Evolutionary conservation across 2,888 invertebrate species (phyloP).

Genomic region (Catocala sponsa): DNA sequence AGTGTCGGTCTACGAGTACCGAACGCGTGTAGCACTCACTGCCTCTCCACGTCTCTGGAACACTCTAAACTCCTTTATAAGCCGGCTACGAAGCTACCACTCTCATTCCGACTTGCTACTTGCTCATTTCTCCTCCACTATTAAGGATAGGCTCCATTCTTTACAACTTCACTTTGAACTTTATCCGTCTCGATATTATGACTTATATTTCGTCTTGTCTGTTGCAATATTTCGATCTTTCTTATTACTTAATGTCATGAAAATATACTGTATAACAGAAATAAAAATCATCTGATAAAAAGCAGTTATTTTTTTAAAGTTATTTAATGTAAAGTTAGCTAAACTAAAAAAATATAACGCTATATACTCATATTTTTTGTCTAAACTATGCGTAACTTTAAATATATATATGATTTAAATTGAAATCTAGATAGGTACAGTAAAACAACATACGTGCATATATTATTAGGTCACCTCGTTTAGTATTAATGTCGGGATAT

Average conservation of each 20-base stretch:
- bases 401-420: conserved; percentile 13
- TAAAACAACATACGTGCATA: conserved; percentile 18
- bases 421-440: conserved; percentile 15
- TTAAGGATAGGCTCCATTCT: conserved; percentile 46
- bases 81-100: conserved; percentile 52
- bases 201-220: conserved; percentile 38
- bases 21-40: conserved; percentile 57
- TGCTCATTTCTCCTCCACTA: conserved; percentile 48
- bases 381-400: no score
- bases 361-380: no score
- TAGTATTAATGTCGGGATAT: conserved; percentile 49
- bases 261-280: background rate
- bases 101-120: conserved; percentile 55
- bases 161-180: conserved; percentile 50
- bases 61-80: conserved; percentile 69
- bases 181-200: conserved; percentile 51
- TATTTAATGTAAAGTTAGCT: no score
- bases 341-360: no score
- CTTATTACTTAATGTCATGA: background rate
- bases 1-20: conserved; percentile 38
- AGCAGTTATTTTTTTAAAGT: no score
- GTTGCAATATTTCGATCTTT: conserved; percentile 28
- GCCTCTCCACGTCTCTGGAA: conserved; percentile 50
- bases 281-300: no score
- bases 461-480: conserved; percentile 47